phyloP scores from a whole-genome alignment of 1,140 invertebrate genomes.

The Eriosoma lanigerum region DNA sequence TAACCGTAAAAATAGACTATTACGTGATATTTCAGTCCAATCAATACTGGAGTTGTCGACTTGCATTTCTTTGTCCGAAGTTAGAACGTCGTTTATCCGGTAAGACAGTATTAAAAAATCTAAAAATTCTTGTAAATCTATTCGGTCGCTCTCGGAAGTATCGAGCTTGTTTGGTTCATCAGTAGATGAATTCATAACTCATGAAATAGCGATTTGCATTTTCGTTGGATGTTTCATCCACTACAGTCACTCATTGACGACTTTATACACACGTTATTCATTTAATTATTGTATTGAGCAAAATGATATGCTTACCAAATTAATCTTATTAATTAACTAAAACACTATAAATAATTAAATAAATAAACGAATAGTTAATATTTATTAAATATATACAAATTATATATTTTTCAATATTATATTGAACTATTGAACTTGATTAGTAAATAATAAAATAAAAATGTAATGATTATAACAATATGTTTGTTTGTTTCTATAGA shows the following conservation, averaged over 20 bases:
- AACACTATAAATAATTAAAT: neutral
- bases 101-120: constrained; percentile 73
- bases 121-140: constrained; percentile 64
- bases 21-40: constrained; percentile 65
- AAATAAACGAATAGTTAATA: neutral
- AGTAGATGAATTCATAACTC: constrained; percentile 47
- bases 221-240: neutral
- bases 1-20: constrained; percentile 58
- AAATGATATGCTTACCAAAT: too few relatives aligned
- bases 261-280: too few relatives aligned
- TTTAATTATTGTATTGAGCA: constrained; percentile 3
- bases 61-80: constrained; percentile 60
- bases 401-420: too few relatives aligned
- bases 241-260: neutral
- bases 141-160: neutral
- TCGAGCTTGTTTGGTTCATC: constrained; percentile 24
- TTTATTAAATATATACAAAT: too few relatives aligned
- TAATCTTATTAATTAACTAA: neutral
- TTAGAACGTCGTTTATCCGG: constrained; percentile 60
- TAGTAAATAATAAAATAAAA: neutral
- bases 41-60: constrained; percentile 62
- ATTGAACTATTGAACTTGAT: constrained; percentile 44
- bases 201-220: constrained; percentile 12
- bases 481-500: constrained; percentile 41
- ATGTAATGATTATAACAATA: constrained; percentile 23